phyloP scores from a whole-genome alignment of 92 coral and sea anemone species.

The Ricordea florida region DNA sequence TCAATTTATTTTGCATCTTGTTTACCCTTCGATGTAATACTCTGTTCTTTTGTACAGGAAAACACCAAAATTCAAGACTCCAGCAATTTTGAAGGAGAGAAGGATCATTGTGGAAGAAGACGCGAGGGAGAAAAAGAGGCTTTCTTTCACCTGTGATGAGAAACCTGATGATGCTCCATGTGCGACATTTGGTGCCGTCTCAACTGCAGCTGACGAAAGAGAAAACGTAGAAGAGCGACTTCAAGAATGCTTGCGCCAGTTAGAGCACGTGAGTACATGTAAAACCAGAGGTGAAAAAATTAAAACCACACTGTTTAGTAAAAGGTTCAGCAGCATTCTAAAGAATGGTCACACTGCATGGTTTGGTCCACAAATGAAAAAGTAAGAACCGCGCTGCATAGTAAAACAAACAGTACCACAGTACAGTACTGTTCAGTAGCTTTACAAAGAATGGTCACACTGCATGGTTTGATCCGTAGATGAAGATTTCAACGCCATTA shows the following conservation, averaged over 20 bases:
- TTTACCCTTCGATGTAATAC: neutral
- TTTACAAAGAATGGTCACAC: too few relatives aligned
- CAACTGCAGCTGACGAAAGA: conserved; percentile 17
- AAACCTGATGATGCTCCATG: neutral
- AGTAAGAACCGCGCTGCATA: too few relatives aligned
- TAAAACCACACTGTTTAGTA: too few relatives aligned
- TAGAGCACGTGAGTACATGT: conserved; percentile 21
- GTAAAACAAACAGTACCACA: too few relatives aligned
- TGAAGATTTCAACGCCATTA: too few relatives aligned
- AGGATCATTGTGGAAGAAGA: neutral
- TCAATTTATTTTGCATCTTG: neutral
- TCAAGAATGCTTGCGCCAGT: conserved; percentile 28
- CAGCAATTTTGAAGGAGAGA: conserved; percentile 12
- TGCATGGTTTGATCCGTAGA: too few relatives aligned
- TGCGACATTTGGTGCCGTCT: neutral
- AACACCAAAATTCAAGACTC: conserved; percentile 53
- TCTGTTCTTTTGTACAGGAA: conserved; percentile 6
- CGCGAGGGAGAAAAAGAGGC: neutral
- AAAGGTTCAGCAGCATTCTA: too few relatives aligned
- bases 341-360: too few relatives aligned
- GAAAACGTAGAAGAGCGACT: conserved; percentile 54
- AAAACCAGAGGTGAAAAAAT: neutral
- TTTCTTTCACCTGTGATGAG: neutral
- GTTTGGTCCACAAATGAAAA: too few relatives aligned
- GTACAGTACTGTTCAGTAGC: too few relatives aligned